phyloP scores from a whole-genome alignment of 2,113 vertebrate species.

The Recurvirostra avosetta region DNA sequence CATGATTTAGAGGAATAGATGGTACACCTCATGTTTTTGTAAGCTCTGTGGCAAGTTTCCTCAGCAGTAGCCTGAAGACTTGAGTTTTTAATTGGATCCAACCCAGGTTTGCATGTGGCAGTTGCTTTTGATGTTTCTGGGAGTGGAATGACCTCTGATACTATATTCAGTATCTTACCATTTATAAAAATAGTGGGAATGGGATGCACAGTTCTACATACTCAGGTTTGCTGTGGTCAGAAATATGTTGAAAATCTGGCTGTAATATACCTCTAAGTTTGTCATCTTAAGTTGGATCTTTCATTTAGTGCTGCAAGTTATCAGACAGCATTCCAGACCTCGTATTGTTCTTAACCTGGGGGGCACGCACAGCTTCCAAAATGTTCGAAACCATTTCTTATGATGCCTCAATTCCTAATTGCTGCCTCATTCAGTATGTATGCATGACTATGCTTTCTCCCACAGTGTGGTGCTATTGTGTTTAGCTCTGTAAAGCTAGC shows the following conservation, averaged over 20 bases:
- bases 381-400: background rate
- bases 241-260: background rate
- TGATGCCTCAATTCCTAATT: background rate
- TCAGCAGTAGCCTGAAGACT: background rate
- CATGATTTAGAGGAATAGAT: background rate
- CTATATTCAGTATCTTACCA: background rate
- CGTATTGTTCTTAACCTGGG: background rate
- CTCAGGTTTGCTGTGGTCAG: background rate
- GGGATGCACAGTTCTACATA: background rate
- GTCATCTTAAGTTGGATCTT: background rate
- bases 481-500: constrained; percentile 5
- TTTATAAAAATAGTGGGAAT: background rate
- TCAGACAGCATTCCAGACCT: background rate
- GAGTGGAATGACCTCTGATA: background rate
- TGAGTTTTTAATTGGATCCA: background rate
- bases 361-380: background rate
- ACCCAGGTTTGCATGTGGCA: background rate
- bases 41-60: background rate
- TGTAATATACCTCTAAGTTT: background rate
- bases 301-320: background rate
- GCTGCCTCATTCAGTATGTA: background rate
- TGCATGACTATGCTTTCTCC: background rate
- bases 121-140: background rate
- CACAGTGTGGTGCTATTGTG: constrained; percentile 53
- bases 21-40: background rate